Base-by-base conservation (phyloP, 2,113 vertebrate genomes). In the Strix uralensis region DNA sequence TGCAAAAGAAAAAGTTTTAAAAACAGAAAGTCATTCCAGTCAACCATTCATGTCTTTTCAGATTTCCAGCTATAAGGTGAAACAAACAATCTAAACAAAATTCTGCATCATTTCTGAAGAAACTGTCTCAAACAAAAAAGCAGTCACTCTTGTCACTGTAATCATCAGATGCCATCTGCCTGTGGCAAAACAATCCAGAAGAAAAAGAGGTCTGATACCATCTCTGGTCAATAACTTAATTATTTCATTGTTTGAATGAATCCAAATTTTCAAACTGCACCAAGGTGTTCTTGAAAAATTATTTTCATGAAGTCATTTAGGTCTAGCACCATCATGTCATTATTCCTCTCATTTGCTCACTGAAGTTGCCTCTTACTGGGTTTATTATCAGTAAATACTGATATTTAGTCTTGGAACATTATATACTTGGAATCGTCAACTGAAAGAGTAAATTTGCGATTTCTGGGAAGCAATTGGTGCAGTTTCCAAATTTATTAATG, bases 281-380 rank as follows among this genome's bases (percentile, higher is more conserved):
- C 75, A 84, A 90, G 58, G 47, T 77, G 19, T n/a, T 94, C 91
- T 83, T 91, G 85, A 97, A 95, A 97, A 97, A 96, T 51, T 94
- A 96, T 94, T 97, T 95, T 87, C 55, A 95, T 88, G 59, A 74
- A 73, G 52, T 30, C 81, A 83, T 97, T 92, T 91, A 75, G 44
- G n/a, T 84, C 80, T 86, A 75, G 42, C 22, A 40, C 70, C 49
- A 38, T 79, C 47, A 40, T 55, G 61, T 69, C 36, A 81, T 81
- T 91, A 86, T 92, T 96, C 25, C 40, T 72, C 58, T 88, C 92
- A 79, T 82, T 72, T 89, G 32, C 46, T 65, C 83, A 86, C 65
- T 88, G 88, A 95, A 91, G 70, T 92, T 55, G 29, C 29, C 51
- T 96, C 62, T 94, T 86, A 86, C 5, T 15, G 0, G 19, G 34